Conservation (phyloP, 2,888 invertebrate genomes). For the Dicycla oo region DNA sequence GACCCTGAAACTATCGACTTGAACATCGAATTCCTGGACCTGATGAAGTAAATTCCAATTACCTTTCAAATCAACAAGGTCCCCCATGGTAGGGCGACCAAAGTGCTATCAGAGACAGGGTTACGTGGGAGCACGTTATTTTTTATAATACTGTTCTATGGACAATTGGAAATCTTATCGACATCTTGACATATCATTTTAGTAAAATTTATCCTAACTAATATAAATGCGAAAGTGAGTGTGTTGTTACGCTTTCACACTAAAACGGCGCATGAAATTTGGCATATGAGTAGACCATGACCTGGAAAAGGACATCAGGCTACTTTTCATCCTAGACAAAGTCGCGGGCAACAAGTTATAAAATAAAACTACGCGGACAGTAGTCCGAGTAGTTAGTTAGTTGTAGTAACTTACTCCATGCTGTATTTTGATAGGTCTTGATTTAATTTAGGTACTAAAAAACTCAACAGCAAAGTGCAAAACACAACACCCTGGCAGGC, state of each 20-base stretch:
- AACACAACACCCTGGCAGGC: neutral
- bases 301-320: no score
- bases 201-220: no score
- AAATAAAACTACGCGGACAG: no score
- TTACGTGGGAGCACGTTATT: neutral
- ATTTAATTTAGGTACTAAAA: neutral
- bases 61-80: neutral
- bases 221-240: no score
- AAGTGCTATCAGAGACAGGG: neutral
- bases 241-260: no score
- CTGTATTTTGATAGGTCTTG: neutral
- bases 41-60: constrained; percentile 71
- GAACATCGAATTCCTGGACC: constrained; percentile 72
- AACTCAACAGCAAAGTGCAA: neutral
- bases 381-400: no score
- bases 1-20: constrained; percentile 73
- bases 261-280: no score
- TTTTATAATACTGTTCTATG: neutral
- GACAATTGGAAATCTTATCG: neutral
- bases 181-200: neutral
- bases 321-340: no score
- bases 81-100: neutral
- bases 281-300: no score
- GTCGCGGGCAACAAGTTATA: no score
- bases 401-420: neutral